Evolutionary conservation across 2,113 vertebrate species (phyloP).

Genomic region (Lates calcarifer): DNA sequence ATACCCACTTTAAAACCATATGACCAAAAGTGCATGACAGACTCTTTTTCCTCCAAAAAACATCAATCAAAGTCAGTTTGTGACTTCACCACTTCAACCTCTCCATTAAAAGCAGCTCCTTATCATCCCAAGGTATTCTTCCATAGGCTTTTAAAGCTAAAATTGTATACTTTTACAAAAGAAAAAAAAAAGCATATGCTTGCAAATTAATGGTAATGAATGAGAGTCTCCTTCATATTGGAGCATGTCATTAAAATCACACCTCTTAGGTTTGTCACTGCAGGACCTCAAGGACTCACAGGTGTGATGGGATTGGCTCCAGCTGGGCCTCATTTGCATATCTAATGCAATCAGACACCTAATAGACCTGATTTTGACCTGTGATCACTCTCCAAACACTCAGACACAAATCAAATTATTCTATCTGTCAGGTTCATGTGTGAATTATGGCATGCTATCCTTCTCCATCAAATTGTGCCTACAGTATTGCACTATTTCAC

Average conservation of each 20-base stretch:
- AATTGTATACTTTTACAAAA: constrained; percentile 21
- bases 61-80: not conserved
- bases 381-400: constrained; percentile 43
- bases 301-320: constrained; percentile 69
- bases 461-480: not conserved
- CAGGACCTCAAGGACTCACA: constrained; percentile 66
- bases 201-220: constrained; percentile 47
- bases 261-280: constrained; percentile 38
- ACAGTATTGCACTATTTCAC: not conserved
- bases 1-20: not conserved
- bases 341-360: constrained; percentile 75
- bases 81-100: not conserved
- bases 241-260: constrained; percentile 59
- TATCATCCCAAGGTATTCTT: not conserved
- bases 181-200: constrained; percentile 14
- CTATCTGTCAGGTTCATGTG: not conserved
- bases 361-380: constrained; percentile 63
- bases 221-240: constrained; percentile 28
- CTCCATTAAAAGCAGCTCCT: not conserved
- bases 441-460: not conserved
- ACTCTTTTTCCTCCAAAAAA: not conserved
- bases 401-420: constrained; percentile 46
- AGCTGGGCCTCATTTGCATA: constrained; percentile 73
- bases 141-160: not conserved
- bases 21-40: not conserved